Evolutionary conservation across 1,140 invertebrate genomes (phyloP).

Genomic region (Drosophila gunungcola): DNA sequence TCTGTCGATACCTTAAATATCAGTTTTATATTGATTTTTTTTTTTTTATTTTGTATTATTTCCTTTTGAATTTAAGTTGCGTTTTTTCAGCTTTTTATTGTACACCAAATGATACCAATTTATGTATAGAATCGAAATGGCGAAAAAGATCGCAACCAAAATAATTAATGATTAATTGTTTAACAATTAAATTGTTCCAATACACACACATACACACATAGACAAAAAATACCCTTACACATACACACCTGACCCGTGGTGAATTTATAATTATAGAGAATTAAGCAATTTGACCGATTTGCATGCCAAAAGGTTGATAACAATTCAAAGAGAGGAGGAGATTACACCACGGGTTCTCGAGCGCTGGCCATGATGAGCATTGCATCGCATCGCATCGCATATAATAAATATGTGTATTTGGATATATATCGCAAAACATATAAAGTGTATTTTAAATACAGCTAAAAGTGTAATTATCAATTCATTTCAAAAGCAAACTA

Average conservation of each 20-base stretch:
- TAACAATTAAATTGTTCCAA: conserved; percentile 47
- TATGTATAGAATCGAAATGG: conserved; percentile 14
- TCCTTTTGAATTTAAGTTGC: conserved; percentile 18
- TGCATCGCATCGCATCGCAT: conserved; percentile 1
- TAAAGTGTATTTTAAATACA: conserved; percentile 79
- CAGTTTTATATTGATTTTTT: conserved; percentile 1
- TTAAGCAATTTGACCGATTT: conserved; percentile 25
- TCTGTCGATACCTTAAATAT: not conserved
- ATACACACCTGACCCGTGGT: conserved; percentile 38
- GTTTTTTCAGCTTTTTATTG: conserved; percentile 33
- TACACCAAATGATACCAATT: conserved; percentile 50
- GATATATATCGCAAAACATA: conserved; percentile 59
- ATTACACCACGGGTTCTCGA: conserved; percentile 14
- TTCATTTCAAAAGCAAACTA: conserved; percentile 76
- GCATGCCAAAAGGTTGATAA: conserved; percentile 11
- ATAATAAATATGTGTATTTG: conserved; percentile 16
- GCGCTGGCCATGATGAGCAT: conserved; percentile 14
- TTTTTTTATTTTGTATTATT: conserved; percentile 10
- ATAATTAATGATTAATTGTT: conserved; percentile 21
- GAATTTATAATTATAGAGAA: conserved; percentile 31
- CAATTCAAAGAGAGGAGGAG: not conserved
- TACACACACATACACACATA: conserved; percentile 30
- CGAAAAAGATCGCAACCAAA: conserved; percentile 11
- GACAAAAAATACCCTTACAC: conserved; percentile 19
- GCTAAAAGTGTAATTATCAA: conserved; percentile 61